Evolutionary conservation across 2,888 invertebrate genomes (phyloP), one percentile per base, ranked within the genome.

Genomic region (Lepidocyrtoides sp.): DNA sequence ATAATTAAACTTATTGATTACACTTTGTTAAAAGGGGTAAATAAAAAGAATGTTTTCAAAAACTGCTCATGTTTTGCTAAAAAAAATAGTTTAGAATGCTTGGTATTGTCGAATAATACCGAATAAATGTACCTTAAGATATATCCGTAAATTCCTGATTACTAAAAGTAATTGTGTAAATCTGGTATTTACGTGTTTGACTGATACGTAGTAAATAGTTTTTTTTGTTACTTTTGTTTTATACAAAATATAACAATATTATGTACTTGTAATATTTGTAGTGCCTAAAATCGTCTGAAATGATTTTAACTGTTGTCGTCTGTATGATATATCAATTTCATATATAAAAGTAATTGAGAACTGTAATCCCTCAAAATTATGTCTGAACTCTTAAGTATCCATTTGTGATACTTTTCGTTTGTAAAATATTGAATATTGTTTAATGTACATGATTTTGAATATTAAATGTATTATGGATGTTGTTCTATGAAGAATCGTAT

Each of bases 101-200:
- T 41, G 69, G 69, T 72, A 72, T 36, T 72, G 20, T 1, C 0
- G 32, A 72, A 72, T 3, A 72, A 72, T 72, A 72, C 69, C 69
- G 69, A 36, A 72, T 72, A 72, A 72, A 69, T 84, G 84, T 84
- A 84, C 84, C 84, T 84, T 72, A 84, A 69, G 72, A 84, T 54
- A 66, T 8, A 51, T 69, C 66, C 87, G 89, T 89, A 23, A 82
- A 82, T 81, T 72, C 69, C 44, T 32, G 69, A 88, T 79, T 60
- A 26, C 69, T 72, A 63, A 48, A 3, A 29, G n/a, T 20, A 20
- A 23, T 36, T 81, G 60, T 32, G 81, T 82, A 20, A 83, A 89
- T 83, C 83, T 14, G 77, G 75, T n/a, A 83, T 89, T 88, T 75
- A 89, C 83, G 89, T 77, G 89, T 83, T 75, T 57, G 83, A 89